Percentiles rank a stretch among this genome's conserved stretches.
Conservation (phyloP, 2,797 vertebrate genomes). For the Leuciscus waleckii region DNA sequence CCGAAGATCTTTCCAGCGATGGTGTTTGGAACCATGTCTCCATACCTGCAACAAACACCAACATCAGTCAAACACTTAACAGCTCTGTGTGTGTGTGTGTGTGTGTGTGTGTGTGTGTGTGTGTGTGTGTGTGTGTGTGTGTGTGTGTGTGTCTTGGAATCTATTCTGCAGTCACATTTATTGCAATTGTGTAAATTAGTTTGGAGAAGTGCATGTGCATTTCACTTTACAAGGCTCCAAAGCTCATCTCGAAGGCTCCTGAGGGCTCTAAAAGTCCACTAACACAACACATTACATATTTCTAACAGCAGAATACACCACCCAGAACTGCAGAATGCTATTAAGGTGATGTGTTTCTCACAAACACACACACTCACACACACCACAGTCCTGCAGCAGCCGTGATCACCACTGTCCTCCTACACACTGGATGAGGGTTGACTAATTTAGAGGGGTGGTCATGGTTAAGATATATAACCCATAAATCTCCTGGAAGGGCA, state of each 20-base stretch:
- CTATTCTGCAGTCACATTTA: conserved; percentile 29
- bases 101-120: neutral
- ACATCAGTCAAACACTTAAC: neutral
- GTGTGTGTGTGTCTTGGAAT: neutral
- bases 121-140: neutral
- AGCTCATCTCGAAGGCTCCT: conserved; percentile 46
- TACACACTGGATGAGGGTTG: conserved; percentile 41
- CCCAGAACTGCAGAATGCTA: conserved; percentile 40
- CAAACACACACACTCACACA: neutral
- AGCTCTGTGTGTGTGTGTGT: neutral
- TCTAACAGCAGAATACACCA: conserved; percentile 47
- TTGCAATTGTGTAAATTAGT: conserved; percentile 49
- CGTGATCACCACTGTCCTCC: conserved; percentile 46
- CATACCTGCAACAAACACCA: conserved; percentile 77
- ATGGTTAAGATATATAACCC: conserved; percentile 49
- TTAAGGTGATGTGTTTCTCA: conserved; percentile 20
- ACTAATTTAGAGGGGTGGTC: conserved; percentile 42
- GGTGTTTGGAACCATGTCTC: conserved; percentile 92
- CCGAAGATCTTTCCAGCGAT: conserved; percentile 93
- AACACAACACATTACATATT: conserved; percentile 49
- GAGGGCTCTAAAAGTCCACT: conserved; percentile 29
- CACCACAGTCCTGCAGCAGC: conserved; percentile 16
- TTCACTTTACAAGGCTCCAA: conserved; percentile 49
- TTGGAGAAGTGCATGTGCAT: conserved; percentile 37
- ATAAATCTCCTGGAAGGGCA: conserved; percentile 57